A percentile compares a stretch with the other conserved stretches of the same genome.
phyloP scores from a whole-genome alignment of 2,113 vertebrate genomes.

The Coturnix japonica region DNA sequence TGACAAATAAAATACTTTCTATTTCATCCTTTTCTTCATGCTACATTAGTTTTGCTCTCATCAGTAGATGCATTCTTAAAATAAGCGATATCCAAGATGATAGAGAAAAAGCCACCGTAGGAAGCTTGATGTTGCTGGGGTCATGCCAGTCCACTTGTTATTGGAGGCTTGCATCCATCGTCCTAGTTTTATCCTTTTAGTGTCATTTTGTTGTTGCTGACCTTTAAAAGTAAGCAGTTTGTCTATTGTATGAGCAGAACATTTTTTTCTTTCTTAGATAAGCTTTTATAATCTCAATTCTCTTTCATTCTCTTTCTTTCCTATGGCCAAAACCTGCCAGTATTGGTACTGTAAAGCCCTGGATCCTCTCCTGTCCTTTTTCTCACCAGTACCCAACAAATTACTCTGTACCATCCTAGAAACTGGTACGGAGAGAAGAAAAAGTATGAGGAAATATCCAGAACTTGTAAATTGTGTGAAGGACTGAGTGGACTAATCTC shows the following conservation, averaged over 20 bases:
- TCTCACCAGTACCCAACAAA: neutral
- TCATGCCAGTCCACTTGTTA: conserved; percentile 10
- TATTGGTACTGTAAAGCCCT: neutral
- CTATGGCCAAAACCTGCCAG: neutral
- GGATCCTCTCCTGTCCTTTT: neutral
- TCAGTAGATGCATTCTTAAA: conserved; percentile 51
- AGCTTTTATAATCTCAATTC: neutral
- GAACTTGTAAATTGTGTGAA: neutral
- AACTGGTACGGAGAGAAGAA: neutral
- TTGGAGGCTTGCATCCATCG: neutral
- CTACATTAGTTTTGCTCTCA: conserved; percentile 58
- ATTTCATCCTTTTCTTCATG: conserved; percentile 50
- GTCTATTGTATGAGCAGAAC: neutral
- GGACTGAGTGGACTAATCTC: neutral
- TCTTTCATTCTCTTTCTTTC: neutral
- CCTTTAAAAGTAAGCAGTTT: neutral
- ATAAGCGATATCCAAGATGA: conserved; percentile 21
- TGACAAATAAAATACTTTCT: conserved; percentile 61
- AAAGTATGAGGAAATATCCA: neutral
- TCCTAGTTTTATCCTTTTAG: neutral
- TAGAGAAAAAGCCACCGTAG: neutral
- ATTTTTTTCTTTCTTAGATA: neutral
- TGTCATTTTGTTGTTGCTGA: neutral
- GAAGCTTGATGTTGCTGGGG: neutral
- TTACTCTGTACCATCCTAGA: neutral